phyloP scores from a whole-genome alignment of 2,888 invertebrate species.

The Glyphotaelius pellucidus region DNA sequence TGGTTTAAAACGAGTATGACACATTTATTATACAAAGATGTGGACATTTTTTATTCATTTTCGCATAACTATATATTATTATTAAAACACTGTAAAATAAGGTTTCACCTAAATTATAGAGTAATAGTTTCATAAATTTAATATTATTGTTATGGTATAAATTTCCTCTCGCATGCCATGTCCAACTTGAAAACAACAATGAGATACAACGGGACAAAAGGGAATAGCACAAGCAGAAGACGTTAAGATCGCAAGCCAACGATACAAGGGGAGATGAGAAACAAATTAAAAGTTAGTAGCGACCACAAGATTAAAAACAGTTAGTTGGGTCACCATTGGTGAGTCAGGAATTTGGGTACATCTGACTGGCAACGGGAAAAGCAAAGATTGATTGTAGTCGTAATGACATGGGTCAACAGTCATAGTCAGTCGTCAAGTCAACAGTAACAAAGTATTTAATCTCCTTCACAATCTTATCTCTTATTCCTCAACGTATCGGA shows the following conservation, averaged over 20 bases:
- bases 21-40: slow-evolving; percentile 20
- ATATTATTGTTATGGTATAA: slow-evolving; percentile 10
- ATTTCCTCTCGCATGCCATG: not conserved
- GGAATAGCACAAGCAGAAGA: slow-evolving; percentile 33
- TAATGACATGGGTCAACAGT: not conserved
- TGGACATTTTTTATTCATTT: slow-evolving; percentile 28
- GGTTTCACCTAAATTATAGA: slow-evolving; percentile 35
- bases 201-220: not conserved
- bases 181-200: slow-evolving; percentile 8
- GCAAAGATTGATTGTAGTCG: not conserved
- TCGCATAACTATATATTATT: slow-evolving; percentile 17
- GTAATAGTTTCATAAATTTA: slow-evolving; percentile 16
- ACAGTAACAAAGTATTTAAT: slow-evolving; percentile 25
- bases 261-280: slow-evolving; percentile 4
- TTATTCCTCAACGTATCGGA: not conserved
- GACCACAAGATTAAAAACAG: slow-evolving; percentile 40
- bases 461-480: slow-evolving; percentile 33
- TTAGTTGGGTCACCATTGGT: slow-evolving; percentile 8
- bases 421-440: slow-evolving; percentile 5
- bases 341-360: not conserved
- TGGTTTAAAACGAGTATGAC: slow-evolving; percentile 20
- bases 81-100: slow-evolving; percentile 40
- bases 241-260: slow-evolving; percentile 17
- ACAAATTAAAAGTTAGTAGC: not conserved
- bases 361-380: not conserved